Evolutionary conservation across 2,797 vertebrate genomes (phyloP), one percentile per base, ranked within the genome.

Genomic region (Xenopus petersii): DNA sequence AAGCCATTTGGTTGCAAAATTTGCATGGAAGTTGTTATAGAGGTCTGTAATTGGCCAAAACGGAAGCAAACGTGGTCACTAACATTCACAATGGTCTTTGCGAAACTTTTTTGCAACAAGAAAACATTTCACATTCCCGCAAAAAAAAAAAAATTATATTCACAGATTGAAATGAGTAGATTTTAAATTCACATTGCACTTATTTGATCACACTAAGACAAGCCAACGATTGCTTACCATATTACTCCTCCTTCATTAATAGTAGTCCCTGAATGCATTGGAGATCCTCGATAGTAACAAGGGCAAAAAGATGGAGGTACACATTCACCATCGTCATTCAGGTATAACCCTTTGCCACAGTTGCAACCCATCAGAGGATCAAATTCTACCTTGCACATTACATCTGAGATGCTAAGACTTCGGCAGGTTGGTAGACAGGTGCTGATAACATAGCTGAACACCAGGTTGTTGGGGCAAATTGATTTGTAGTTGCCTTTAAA

Each of bases 301-400:
- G 95, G 91, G 73, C 95, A 97, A 73, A 77, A 83, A n/a, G 81
- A 16, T 10, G 89, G 82, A 0, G 83, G 80, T 26, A 97, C 92
- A 66, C 95, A 97, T 75, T 87, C 89, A 62, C 91, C 92, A 0
- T 46, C 74, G 0, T 94, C 88, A 2, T 94, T 89, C 83, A 94
- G 80, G 77, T 89, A 96, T 9, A 87, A 93, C 75, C 89, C 94
- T 0, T 88, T 61, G 0, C 81, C n/a, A 54, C 95, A 96, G 76
- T 87, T 55, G 0, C 95, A 97, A 12, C 95, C 95, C 0, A 94
- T 92, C 67, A 95, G 84, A 0, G 93, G 85, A 0, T 87, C 83
- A 69, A 95, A 95, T 74, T 83, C 74, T 12, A 93, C 42, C 4
- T 24, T 80, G 48, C 95, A 96, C 61, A 87, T 91, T 81, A 83